Conservation (phyloP, 2,113 vertebrate genomes). For the Semnopithecus entellus region DNA sequence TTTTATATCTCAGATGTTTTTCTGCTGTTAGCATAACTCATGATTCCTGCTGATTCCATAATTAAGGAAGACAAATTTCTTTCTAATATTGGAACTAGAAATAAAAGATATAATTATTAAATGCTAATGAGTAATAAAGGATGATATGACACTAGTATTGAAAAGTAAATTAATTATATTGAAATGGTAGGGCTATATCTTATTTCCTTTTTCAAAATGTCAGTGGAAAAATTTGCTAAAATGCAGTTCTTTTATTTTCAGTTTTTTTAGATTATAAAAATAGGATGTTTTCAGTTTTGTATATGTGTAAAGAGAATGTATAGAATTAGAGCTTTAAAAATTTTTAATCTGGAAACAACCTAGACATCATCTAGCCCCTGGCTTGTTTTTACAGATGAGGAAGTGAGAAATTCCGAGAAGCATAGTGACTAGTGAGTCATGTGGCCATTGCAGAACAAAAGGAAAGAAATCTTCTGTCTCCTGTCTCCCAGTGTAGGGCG, state of each 20-base stretch:
- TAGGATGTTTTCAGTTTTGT: background rate
- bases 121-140: background rate
- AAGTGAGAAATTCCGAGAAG: conserved; percentile 40
- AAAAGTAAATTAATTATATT: conserved; percentile 30
- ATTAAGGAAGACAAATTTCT: conserved; percentile 17
- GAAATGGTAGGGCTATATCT: background rate
- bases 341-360: conserved; percentile 52
- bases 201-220: background rate
- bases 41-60: background rate
- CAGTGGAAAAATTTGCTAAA: background rate
- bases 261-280: conserved; percentile 32
- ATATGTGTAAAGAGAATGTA: background rate
- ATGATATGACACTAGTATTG: background rate
- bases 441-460: background rate
- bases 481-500: background rate
- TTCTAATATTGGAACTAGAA: background rate
- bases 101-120: background rate
- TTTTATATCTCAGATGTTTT: background rate
- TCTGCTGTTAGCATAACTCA: background rate
- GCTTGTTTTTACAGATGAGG: background rate
- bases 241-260: background rate
- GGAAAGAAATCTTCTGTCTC: background rate
- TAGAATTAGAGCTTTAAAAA: conserved; percentile 2
- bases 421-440: background rate
- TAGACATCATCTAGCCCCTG: background rate